phyloP scores from a whole-genome alignment of 2,797 vertebrate species.

The Lophotriccus pileatus region DNA sequence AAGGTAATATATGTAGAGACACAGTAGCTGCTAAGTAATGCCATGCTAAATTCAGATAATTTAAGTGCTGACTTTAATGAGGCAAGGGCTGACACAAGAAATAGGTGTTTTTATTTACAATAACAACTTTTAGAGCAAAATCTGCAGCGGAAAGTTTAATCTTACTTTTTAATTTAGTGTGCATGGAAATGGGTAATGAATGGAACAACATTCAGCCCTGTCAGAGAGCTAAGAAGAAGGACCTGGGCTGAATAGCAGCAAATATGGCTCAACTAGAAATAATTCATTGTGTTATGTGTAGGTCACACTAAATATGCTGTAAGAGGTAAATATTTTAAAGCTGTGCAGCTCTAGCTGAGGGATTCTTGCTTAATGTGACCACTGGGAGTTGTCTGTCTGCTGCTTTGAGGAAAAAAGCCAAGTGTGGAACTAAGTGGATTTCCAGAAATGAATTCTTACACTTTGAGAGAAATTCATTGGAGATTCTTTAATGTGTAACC shows the following conservation, averaged over 20 bases:
- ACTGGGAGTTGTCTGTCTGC: neutral
- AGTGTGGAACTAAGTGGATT: neutral
- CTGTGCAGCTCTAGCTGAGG: neutral
- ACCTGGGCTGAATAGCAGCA: neutral
- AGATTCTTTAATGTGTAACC: neutral
- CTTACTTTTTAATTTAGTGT: neutral
- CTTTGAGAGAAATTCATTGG: neutral
- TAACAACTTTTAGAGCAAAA: neutral
- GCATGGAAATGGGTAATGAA: neutral
- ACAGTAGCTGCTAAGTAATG: neutral
- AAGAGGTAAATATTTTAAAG: neutral
- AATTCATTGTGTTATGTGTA: neutral
- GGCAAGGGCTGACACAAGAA: neutral
- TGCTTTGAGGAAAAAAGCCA: neutral
- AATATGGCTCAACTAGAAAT: neutral
- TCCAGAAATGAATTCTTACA: neutral
- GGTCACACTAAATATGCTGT: neutral
- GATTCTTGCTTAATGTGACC: neutral
- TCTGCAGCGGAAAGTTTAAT: neutral
- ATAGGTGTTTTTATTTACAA: neutral
- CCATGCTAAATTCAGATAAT: neutral
- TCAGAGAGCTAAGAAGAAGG: neutral
- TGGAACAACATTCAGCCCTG: neutral
- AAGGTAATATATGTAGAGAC: neutral
- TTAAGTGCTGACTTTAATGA: neutral